Evolutionary conservation across 1,140 invertebrate genomes (phyloP).

Genomic region (Pemphigus obesinymphae): DNA sequence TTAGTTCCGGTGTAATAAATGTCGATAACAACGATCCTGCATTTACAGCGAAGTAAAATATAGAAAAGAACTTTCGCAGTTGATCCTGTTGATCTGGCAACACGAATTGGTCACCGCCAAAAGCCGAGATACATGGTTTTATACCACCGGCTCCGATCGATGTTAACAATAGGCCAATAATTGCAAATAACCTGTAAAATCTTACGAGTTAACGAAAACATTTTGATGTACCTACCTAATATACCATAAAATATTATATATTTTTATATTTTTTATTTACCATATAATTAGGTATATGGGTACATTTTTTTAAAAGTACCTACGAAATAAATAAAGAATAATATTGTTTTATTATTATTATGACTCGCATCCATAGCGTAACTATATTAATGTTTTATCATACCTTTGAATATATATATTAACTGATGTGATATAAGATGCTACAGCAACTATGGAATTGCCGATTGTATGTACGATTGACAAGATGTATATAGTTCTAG

Average conservation of each 20-base stretch:
- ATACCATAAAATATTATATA: too few relatives aligned
- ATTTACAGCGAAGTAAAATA: slow-evolving; percentile 93
- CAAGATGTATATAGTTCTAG: background rate
- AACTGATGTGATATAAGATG: background rate
- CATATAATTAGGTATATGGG: too few relatives aligned
- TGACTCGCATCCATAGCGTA: too few relatives aligned
- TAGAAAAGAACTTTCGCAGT: slow-evolving; percentile 79
- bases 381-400: too few relatives aligned
- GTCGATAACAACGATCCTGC: slow-evolving; percentile 85
- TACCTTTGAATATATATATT: background rate
- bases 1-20: slow-evolving; percentile 79
- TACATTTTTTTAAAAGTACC: too few relatives aligned
- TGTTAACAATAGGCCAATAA: slow-evolving; percentile 74
- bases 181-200: slow-evolving; percentile 61
- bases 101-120: slow-evolving; percentile 93
- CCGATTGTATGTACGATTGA: background rate
- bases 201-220: too few relatives aligned
- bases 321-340: too few relatives aligned
- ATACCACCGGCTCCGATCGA: slow-evolving; percentile 93
- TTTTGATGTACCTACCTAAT: too few relatives aligned
- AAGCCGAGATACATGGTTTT: slow-evolving; percentile 94
- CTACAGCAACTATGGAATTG: background rate
- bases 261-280: too few relatives aligned
- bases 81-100: slow-evolving; percentile 70
- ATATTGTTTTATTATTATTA: too few relatives aligned